Base-by-base conservation (phyloP, 1,140 invertebrate genomes). In the Brachionus asplanchnoidis region DNA sequence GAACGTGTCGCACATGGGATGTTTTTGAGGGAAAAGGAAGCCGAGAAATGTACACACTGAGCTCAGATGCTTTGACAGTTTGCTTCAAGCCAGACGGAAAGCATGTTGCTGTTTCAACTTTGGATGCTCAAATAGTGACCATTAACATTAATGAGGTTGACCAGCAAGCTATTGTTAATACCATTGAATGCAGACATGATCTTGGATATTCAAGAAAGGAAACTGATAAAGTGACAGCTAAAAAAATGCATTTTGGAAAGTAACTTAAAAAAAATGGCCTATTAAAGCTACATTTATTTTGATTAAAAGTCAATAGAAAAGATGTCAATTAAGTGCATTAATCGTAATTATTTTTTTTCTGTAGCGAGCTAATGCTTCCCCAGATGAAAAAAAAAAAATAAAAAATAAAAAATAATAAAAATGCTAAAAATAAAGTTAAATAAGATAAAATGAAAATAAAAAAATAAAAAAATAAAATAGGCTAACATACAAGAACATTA, bases 1-100 rank as follows among this genome's bases (percentile, higher is more conserved):
- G 95, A 89, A 95, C 95, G 0, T 90, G 98, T 0, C 92, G 94
- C 86, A 89, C 98, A 32, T 98, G 97, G 97, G 95, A 97, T 88
- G 92, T 94, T 1, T 92, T 95, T 86, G 95, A 97, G 88, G 93
- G 91, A 85, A 94, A 93, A 73, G 93, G 93, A 0, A 91, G 92
- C n/a, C 93, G 94, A 86, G 96, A 99, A 91, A 93, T 93, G 0
- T 92, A 98, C 66, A 91, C 92, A 84, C 89, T 98, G 0, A 90
- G 91, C 2, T 90, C 94, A 2, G 97, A 99, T 90, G 96, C 94
- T 92, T 84, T 75, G 87, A 86, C 85, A 2, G 32, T 73, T 73
- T 68, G 44, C 14, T 85, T 73, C 56, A 46, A 60, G 87, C 95
- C 95, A 3, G 94, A 95, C 90, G 96, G 96, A 0, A 91, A 93